Conservation (phyloP, 2,113 vertebrate genomes). For the Zeus faber region DNA sequence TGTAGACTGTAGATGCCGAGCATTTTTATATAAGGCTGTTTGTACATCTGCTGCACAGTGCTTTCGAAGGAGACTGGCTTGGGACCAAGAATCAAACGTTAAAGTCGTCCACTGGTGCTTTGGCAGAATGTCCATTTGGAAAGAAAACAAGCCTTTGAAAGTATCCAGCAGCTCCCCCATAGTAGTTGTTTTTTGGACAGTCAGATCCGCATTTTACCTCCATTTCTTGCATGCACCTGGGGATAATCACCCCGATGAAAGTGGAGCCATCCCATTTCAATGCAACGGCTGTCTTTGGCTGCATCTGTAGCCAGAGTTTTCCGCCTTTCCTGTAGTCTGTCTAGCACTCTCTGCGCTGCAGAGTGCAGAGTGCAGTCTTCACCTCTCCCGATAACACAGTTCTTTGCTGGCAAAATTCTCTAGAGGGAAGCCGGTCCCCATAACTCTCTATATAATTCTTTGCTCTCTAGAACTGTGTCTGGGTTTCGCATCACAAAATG, state of each 20-base stretch:
- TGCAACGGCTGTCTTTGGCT: slow-evolving; percentile 3
- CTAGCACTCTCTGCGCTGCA: slow-evolving; percentile 17
- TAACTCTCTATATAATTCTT: slow-evolving; percentile 8
- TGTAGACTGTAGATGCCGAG: slow-evolving; percentile 12
- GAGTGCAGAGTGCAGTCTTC: background rate
- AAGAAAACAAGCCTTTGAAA: slow-evolving; percentile 15
- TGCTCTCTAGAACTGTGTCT: no score
- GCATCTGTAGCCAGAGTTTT: slow-evolving; percentile 2
- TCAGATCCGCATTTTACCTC: slow-evolving; percentile 19
- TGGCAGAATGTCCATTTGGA: slow-evolving; percentile 16
- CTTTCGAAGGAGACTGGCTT: background rate
- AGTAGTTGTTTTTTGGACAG: slow-evolving; percentile 17
- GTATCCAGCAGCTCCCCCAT: slow-evolving; percentile 16
- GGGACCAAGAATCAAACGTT: slow-evolving; percentile 5
- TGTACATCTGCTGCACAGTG: slow-evolving; percentile 2
- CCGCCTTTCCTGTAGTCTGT: slow-evolving; percentile 7
- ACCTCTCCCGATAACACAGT: background rate
- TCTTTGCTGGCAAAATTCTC: slow-evolving; percentile 10
- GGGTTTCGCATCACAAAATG: no score
- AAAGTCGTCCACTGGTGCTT: slow-evolving; percentile 21
- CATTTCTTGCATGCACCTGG: slow-evolving; percentile 12
- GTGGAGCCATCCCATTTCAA: slow-evolving; percentile 18
- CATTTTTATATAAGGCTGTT: slow-evolving; percentile 11
- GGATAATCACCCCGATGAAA: slow-evolving; percentile 3
- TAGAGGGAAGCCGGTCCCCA: slow-evolving; percentile 3